These are phyloP conservation scores for Caradrina clavipalpis DNA, from an alignment of 2,888 invertebrate species.

Conservation along the genomic window DNA sequence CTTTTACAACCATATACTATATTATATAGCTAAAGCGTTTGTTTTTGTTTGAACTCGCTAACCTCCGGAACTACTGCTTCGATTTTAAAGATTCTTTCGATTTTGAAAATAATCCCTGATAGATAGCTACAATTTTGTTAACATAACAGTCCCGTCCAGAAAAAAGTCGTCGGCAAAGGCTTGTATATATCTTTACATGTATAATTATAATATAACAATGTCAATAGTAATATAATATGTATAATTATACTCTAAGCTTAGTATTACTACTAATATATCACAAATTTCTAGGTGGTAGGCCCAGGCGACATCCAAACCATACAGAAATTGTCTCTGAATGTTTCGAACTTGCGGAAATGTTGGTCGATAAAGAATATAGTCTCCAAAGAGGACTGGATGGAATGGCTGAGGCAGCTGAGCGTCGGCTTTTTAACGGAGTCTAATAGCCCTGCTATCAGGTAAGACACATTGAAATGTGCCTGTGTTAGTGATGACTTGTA, in stretches of 20 bases:
- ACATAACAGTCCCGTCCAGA: no score
- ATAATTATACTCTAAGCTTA: not conserved
- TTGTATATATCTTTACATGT: no score
- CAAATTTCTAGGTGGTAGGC: slow-evolving; percentile 77
- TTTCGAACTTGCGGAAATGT: slow-evolving; percentile 95
- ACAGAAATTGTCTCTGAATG: slow-evolving; percentile 95
- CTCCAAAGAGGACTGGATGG: slow-evolving; percentile 99
- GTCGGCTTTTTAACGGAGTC: slow-evolving; percentile 98
- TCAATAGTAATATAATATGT: no score
- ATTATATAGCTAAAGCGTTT: no score
- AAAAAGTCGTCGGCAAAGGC: no score
- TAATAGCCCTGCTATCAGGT: slow-evolving; percentile 97
- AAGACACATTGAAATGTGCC: slow-evolving; percentile 38
- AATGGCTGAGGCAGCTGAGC: slow-evolving; percentile 98
- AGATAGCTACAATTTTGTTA: no score
- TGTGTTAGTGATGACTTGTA: not conserved
- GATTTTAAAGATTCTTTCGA: no score
- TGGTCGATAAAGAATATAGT: slow-evolving; percentile 97
- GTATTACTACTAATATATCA: not conserved
- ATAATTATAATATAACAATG: no score
- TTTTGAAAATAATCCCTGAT: no score
- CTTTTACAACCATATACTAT: not conserved
- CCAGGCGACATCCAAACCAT: slow-evolving; percentile 91
- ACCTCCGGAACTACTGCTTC: no score
- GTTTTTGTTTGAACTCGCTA: no score